Evolutionary conservation across 2,797 vertebrate genomes (phyloP), one percentile per base, ranked within the genome.

Genomic region (Nasua narica): DNA sequence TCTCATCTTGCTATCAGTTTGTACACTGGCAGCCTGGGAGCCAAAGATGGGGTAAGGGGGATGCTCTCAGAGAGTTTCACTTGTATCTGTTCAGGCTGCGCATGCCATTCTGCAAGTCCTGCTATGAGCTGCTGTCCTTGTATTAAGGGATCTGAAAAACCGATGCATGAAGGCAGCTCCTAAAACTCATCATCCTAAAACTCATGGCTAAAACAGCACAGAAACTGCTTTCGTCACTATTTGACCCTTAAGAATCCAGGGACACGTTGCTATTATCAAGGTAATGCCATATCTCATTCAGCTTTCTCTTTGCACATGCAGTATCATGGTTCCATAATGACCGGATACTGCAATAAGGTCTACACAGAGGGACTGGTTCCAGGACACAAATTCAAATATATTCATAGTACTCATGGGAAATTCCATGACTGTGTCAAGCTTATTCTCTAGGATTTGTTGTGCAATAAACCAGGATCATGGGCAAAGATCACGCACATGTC

Each of bases 151-250:
- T 32, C 67, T 81, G 67, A 56, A 90, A 93, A 93, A 83, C 37
- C 29, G 76, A 94, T 40, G 25, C 62, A 76, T 46, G 16, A 72
- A 87, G 23, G 48, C 62, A 7, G 50, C 58, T 60, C 69, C 32
- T 77, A 83, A 91, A 95, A 88, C 43, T 84, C 84, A 77, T 58
- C 54, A 52, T 60, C 29, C 54, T 56, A 56, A 56, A 56, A 56
- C 54, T 92, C 86, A 62, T 97, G 99, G 99, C 98, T 99, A 99
- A 97, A 99, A 99, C 90, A 99, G 99, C 98, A 99, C 99, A 8
- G 99, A 99, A 0, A 99, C 99, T 25, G 99, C 99, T 98, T 99
- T 99, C 98, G 99, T 99, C 98, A 99, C 99, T 98, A 99, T 99
- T 98, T 99, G 99, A 98, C 99, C 99, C 98, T 99, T 99, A 58